Conservation (phyloP, 2,113 vertebrate genomes). For the Mohoua ochrocephala region DNA sequence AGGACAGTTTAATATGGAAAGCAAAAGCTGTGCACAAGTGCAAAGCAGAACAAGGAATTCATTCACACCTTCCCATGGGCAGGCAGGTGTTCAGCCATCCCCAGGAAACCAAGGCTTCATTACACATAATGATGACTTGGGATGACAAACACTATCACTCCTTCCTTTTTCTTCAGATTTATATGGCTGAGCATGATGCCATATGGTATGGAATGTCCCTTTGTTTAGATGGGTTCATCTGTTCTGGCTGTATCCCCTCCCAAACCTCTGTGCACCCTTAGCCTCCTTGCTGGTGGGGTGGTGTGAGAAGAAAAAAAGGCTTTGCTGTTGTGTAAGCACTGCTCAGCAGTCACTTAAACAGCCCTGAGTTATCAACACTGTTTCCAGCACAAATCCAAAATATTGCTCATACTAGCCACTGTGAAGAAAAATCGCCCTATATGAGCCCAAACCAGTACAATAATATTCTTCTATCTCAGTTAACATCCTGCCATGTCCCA, state of each 20-base stretch:
- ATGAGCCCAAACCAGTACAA: neutral
- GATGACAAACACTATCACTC: neutral
- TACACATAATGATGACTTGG: neutral
- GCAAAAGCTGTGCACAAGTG: neutral
- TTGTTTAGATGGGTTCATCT: neutral
- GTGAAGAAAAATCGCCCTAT: neutral
- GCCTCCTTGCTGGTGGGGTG: rapidly evolving
- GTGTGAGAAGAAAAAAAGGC: neutral
- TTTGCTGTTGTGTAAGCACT: neutral
- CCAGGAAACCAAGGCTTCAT: neutral
- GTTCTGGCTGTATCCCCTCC: neutral
- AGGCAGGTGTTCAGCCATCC: neutral
- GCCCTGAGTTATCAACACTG: neutral
- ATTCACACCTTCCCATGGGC: neutral
- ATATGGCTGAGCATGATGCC: neutral
- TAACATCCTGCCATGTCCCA: neutral
- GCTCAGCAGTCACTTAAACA: neutral
- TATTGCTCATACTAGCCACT: neutral
- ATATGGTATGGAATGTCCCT: neutral
- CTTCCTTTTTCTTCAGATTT: neutral
- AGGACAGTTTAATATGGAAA: neutral
- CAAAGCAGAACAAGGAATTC: neutral
- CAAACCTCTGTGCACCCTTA: neutral
- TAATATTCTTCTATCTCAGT: neutral
- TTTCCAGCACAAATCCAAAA: neutral